Conservation (phyloP, 2,888 invertebrate species). For the Drosophila trichaetosa region DNA sequence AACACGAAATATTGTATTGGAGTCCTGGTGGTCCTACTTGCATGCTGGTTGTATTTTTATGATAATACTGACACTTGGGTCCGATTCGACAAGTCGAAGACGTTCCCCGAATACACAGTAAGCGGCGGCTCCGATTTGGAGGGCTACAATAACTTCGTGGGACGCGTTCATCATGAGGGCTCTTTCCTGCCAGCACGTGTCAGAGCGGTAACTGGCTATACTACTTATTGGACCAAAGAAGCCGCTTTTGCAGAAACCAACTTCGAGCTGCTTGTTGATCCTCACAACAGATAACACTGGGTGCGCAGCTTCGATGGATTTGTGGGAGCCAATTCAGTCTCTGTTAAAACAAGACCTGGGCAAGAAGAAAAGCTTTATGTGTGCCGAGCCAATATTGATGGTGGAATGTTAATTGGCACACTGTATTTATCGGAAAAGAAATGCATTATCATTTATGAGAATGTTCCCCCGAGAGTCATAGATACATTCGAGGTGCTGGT, state of each 20-base stretch:
- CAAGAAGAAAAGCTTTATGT: slow-evolving; percentile 35
- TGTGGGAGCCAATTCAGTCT: slow-evolving; percentile 39
- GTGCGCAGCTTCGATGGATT: slow-evolving; percentile 53
- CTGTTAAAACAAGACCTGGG: slow-evolving; percentile 41
- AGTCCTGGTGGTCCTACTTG: too few relatives aligned
- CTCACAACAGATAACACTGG: slow-evolving; percentile 40
- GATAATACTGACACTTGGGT: slow-evolving; percentile 42
- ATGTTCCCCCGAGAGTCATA: slow-evolving; percentile 4
- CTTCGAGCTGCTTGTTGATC: slow-evolving; percentile 16
- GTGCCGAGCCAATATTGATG: slow-evolving; percentile 32
- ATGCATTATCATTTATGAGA: slow-evolving; percentile 34
- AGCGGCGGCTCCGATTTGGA: slow-evolving; percentile 44
- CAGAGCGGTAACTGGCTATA: slow-evolving; percentile 38
- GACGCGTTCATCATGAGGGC: slow-evolving; percentile 25
- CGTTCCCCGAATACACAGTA: slow-evolving; percentile 39
- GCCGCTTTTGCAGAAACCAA: neutral
- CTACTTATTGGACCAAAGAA: slow-evolving; percentile 30
- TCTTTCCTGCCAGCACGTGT: slow-evolving; percentile 50
- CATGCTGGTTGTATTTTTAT: slow-evolving; percentile 7
- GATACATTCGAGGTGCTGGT: slow-evolving; percentile 48
- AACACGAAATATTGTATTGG: neutral
- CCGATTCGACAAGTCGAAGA: slow-evolving; percentile 7
- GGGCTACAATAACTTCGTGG: slow-evolving; percentile 55
- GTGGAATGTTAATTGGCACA: slow-evolving; percentile 35
- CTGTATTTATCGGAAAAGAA: neutral